phyloP scores from a whole-genome alignment of 2,113 vertebrate species.

The Mola mola region DNA sequence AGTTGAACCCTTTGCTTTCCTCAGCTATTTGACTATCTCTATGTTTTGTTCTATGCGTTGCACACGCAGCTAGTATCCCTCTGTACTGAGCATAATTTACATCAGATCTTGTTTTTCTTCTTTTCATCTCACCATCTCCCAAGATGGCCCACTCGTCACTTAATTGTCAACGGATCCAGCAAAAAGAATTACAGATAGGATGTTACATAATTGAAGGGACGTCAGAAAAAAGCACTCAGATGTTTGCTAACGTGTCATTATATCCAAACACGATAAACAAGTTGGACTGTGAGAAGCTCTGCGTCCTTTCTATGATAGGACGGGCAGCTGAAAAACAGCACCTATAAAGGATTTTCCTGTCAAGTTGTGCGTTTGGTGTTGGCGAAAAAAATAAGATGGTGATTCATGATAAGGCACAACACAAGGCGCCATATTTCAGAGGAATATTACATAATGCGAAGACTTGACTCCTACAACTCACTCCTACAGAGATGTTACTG shows the following conservation, averaged over 20 bases:
- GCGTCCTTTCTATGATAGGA: not conserved
- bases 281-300: no score
- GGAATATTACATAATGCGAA: slow-evolving; percentile 34
- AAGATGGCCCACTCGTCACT: slow-evolving; percentile 4
- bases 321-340: not conserved
- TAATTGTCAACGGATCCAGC: not conserved
- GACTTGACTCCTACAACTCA: slow-evolving; percentile 42
- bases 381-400: slow-evolving; percentile 10
- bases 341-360: slow-evolving; percentile 6
- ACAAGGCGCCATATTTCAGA: slow-evolving; percentile 25
- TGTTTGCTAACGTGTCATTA: slow-evolving; percentile 13
- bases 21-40: not conserved
- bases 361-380: slow-evolving; percentile 8
- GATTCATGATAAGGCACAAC: slow-evolving; percentile 24
- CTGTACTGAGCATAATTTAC: not conserved
- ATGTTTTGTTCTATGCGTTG: not conserved
- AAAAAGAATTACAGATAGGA: not conserved
- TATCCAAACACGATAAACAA: no score
- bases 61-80: slow-evolving; percentile 2
- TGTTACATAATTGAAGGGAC: slow-evolving; percentile 20
- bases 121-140: not conserved
- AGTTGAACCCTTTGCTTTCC: slow-evolving; percentile 13
- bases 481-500: slow-evolving; percentile 33
- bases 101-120: slow-evolving; percentile 18
- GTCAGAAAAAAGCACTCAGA: not conserved